Conservation (phyloP, 2,888 invertebrate species). For the Oligia latruncula region DNA sequence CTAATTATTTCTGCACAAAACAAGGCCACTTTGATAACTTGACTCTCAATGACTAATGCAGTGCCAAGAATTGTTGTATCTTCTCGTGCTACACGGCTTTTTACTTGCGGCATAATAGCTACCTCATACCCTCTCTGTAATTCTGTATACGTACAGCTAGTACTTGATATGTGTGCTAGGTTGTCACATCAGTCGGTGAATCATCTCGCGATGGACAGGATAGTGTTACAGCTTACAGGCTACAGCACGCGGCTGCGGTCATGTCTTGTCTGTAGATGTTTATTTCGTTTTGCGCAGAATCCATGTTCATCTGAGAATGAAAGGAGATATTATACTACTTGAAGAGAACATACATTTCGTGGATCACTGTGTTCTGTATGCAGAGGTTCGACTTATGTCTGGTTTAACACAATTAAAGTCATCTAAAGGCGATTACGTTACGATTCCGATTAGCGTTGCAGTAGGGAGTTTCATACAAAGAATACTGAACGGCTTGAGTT, state of each 20-base stretch:
- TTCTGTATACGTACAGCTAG: neutral
- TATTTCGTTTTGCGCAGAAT: neutral
- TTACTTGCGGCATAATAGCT: conserved; percentile 1
- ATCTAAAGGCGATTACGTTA: too few species aligned
- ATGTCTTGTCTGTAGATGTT: neutral
- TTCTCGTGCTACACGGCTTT: neutral
- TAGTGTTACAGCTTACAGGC: conserved; percentile 37
- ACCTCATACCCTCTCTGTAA: neutral
- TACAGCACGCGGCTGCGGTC: conserved; percentile 49
- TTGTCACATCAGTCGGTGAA: conserved; percentile 35
- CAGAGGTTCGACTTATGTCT: neutral
- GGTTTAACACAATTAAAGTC: neutral
- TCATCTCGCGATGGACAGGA: conserved; percentile 40
- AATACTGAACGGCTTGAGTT: too few species aligned
- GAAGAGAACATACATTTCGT: neutral
- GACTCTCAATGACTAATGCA: conserved; percentile 14
- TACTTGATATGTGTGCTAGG: neutral
- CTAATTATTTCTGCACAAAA: neutral
- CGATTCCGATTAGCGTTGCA: too few species aligned
- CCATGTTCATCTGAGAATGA: conserved; percentile 9
- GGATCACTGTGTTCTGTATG: neutral
- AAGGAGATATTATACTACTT: neutral
- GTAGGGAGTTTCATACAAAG: too few species aligned
- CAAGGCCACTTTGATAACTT: neutral
- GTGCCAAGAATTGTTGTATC: neutral